Conservation (phyloP, 1,140 invertebrate species). For the Sogatella furcifera region DNA sequence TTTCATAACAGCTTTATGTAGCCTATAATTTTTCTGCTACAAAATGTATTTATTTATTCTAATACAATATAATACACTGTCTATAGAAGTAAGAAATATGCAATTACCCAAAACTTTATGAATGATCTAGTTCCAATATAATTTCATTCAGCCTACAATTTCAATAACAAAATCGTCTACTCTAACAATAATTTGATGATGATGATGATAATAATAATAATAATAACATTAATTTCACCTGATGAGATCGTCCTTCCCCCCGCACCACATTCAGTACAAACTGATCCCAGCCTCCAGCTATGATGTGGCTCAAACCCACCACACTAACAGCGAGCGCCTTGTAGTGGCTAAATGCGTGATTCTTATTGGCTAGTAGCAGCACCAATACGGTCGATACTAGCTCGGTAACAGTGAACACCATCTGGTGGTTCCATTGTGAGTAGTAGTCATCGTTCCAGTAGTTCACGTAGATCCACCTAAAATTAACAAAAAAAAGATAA, state of each 20-base stretch:
- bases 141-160: too few species aligned
- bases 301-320: constrained; percentile 58
- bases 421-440: constrained; percentile 61
- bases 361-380: constrained; percentile 44
- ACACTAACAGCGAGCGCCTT: constrained; percentile 50
- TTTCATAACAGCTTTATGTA: too few species aligned
- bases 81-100: too few species aligned
- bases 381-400: constrained; percentile 54
- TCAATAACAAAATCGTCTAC: too few species aligned
- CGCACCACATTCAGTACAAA: constrained; percentile 61
- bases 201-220: too few species aligned
- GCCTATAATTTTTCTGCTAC: too few species aligned
- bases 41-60: too few species aligned
- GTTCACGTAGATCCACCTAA: constrained; percentile 65
- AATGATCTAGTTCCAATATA: too few species aligned
- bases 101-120: too few species aligned
- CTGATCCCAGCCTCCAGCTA: constrained; percentile 62
- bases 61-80: too few species aligned
- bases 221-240: constrained; percentile 42
- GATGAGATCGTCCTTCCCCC: constrained; percentile 55
- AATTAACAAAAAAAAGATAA: constrained; percentile 16
- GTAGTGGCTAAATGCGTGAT: constrained; percentile 43
- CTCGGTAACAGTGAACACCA: constrained; percentile 66
- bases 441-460: constrained; percentile 80
- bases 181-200: too few species aligned